phyloP scores from a whole-genome alignment of 2,797 vertebrate genomes.

The Sebastolobus altivelis region DNA sequence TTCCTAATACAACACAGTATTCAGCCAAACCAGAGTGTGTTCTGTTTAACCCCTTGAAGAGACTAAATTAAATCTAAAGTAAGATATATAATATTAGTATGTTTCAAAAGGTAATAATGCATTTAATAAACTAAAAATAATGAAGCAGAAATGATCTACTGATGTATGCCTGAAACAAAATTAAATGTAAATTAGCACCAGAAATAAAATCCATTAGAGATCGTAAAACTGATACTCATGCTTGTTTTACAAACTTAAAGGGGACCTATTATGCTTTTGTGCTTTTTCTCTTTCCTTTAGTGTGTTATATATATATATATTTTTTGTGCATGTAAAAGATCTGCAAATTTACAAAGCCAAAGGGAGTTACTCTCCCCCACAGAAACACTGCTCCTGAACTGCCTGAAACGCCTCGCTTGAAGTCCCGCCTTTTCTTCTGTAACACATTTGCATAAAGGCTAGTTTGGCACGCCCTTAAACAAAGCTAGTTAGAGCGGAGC shows the following conservation, averaged over 20 bases:
- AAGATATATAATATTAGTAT: background rate
- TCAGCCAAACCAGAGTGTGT: background rate
- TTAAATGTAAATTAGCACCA: background rate
- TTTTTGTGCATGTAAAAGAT: no score
- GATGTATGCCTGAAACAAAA: background rate
- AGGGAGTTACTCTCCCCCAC: no score
- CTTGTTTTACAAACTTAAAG: constrained; percentile 7
- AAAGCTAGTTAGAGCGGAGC: no score
- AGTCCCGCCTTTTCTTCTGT: no score
- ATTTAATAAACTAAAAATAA: background rate
- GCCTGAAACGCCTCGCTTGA: no score
- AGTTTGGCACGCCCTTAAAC: no score
- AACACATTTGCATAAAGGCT: no score
- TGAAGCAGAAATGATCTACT: background rate
- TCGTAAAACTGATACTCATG: background rate
- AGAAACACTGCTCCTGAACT: no score
- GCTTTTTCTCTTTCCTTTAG: no score
- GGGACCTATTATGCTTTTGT: no score
- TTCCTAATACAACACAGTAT: background rate
- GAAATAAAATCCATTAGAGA: background rate
- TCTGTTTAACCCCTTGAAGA: background rate
- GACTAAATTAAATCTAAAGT: constrained; percentile 11
- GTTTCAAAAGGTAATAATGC: background rate
- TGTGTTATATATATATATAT: no score
- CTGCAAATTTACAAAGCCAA: no score